Evolutionary conservation across 2,113 vertebrate genomes (phyloP).

Genomic region (Mellivora capensis): DNA sequence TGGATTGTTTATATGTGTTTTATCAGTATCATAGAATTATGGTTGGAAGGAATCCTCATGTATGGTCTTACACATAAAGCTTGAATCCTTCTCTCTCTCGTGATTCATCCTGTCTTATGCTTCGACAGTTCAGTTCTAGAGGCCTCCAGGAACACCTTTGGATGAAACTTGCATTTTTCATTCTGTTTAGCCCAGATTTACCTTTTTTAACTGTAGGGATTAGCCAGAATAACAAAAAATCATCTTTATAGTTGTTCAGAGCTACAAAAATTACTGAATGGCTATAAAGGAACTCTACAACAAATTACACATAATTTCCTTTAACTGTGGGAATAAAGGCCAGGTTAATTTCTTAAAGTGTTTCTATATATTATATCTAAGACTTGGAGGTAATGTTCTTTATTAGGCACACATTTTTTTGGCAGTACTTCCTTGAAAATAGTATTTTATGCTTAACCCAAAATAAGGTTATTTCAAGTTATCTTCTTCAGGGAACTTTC

Average conservation of each 20-base stretch:
- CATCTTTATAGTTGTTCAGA: background rate
- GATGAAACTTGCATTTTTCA: background rate
- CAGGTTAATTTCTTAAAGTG: background rate
- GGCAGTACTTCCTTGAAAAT: background rate
- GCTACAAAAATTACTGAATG: background rate
- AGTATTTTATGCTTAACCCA: background rate
- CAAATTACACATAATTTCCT: background rate
- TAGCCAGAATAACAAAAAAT: background rate
- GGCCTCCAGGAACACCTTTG: background rate
- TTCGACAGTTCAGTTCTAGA: conserved; percentile 1
- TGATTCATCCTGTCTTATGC: background rate
- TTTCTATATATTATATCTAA: background rate
- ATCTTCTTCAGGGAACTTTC: conserved; percentile 35
- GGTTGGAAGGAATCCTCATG: background rate
- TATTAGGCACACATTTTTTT: background rate
- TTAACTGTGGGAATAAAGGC: background rate
- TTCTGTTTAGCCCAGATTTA: background rate
- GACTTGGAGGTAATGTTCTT: background rate
- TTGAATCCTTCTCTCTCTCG: background rate
- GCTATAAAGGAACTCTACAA: background rate
- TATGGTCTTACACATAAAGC: background rate
- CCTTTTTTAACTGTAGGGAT: background rate
- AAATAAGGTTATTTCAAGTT: conserved; percentile 8
- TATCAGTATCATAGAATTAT: background rate
- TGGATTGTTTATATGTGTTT: background rate